Conservation (phyloP, 2,113 vertebrate species). For the Diphyllodes magnificus region DNA sequence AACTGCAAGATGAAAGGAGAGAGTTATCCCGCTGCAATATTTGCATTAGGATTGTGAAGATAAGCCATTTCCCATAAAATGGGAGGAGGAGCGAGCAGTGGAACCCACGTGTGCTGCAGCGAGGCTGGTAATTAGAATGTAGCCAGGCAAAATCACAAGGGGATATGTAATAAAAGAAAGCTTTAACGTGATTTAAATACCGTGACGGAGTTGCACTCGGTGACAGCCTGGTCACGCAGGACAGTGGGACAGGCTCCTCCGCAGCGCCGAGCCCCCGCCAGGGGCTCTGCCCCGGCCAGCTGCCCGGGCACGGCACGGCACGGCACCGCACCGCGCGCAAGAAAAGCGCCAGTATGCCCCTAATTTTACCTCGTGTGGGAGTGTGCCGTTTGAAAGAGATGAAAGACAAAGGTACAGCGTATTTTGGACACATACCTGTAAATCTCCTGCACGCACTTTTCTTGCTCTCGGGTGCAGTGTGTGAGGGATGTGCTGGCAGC, state of each 20-base stretch:
- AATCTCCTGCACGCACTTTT: not conserved
- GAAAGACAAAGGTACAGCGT: not conserved
- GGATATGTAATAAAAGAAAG: conserved; percentile 82
- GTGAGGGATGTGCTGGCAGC: not conserved
- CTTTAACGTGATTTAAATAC: conserved; percentile 96
- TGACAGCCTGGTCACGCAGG: conserved; percentile 71
- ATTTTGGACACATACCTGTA: not conserved
- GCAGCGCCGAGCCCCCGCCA: conserved; percentile 77
- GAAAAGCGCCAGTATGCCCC: not conserved
- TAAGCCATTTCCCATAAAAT: conserved; percentile 25
- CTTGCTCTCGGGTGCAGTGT: not conserved
- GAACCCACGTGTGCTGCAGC: conserved; percentile 63
- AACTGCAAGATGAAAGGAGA: not conserved
- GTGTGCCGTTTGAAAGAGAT: not conserved
- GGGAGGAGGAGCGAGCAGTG: not conserved
- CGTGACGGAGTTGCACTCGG: conserved; percentile 81
- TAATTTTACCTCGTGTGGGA: not conserved
- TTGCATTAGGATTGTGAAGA: not conserved
- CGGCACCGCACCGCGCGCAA: not conserved
- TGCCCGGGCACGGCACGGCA: conserved; percentile 60
- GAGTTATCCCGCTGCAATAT: not conserved
- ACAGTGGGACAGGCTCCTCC: conserved; percentile 52
- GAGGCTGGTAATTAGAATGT: conserved; percentile 82
- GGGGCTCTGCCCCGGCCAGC: conserved; percentile 78
- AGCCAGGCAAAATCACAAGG: conserved; percentile 82